Conservation (phyloP, 2,888 invertebrate genomes). For the Ferrisia virgata region DNA sequence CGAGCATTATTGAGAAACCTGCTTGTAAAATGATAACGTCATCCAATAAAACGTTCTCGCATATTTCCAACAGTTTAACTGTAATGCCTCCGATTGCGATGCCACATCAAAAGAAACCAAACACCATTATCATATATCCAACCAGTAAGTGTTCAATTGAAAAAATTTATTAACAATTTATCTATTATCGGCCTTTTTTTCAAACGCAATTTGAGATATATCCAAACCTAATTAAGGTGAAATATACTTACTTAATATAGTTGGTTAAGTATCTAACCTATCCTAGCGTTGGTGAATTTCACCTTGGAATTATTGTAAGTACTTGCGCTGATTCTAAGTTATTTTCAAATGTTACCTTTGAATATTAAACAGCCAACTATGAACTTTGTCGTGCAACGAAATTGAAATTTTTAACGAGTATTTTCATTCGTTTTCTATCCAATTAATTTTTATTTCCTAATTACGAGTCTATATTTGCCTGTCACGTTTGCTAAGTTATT, state of each 20-base stretch:
- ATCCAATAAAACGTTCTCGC: neutral
- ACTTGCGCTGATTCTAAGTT: neutral
- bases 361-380: neutral
- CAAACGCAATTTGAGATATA: no score
- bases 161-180: neutral
- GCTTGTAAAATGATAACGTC: slow-evolving; percentile 18
- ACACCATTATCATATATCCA: slow-evolving; percentile 69
- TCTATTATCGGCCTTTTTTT: no score
- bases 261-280: neutral
- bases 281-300: neutral
- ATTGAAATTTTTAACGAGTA: neutral
- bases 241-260: no score
- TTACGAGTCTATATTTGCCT: neutral
- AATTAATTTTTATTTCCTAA: slow-evolving; percentile 18
- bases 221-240: no score
- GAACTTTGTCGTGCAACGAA: neutral
- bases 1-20: neutral
- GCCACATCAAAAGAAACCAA: slow-evolving; percentile 64
- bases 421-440: neutral
- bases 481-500: neutral
- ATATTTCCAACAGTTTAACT: slow-evolving; percentile 11
- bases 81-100: slow-evolving; percentile 49
- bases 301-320: neutral
- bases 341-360: neutral
- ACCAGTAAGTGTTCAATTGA: slow-evolving; percentile 58